Conservation (phyloP, 2,888 invertebrate genomes). For the Therioaphis trifolii region DNA sequence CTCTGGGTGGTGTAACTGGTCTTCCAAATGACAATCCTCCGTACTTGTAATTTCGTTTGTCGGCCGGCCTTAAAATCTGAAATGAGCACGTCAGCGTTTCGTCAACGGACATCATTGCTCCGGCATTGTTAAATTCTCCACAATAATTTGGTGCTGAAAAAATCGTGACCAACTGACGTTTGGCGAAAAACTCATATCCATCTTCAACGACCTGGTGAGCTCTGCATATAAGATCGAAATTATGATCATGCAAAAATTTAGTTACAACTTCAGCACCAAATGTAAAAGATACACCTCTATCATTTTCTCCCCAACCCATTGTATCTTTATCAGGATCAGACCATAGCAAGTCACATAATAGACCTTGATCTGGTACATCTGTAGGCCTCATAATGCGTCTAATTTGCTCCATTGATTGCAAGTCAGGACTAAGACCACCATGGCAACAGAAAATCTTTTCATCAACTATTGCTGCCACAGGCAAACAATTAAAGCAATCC, state of each 20-base stretch:
- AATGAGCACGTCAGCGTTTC: slow-evolving; percentile 99
- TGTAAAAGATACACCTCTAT: slow-evolving; percentile 98
- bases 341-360: slow-evolving; percentile 97
- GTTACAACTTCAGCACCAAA: slow-evolving; percentile 99
- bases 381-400: slow-evolving; percentile 98
- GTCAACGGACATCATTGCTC: slow-evolving; percentile 98
- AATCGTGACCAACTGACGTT: slow-evolving; percentile 92
- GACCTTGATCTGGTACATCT: slow-evolving; percentile 96
- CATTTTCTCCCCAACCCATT: slow-evolving; percentile 99
- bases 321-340: slow-evolving; percentile 98
- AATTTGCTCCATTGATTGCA: slow-evolving; percentile 98
- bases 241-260: slow-evolving; percentile 99
- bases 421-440: slow-evolving; percentile 88
- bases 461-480: slow-evolving; percentile 96
- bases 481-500: slow-evolving; percentile 95
- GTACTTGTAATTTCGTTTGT: slow-evolving; percentile 97
- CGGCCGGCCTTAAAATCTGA: slow-evolving; percentile 92
- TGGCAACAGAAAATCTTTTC: slow-evolving; percentile 83
- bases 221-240: slow-evolving; percentile 99
- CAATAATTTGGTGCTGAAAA: slow-evolving; percentile 72
- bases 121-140: slow-evolving; percentile 88
- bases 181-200: slow-evolving; percentile 98
- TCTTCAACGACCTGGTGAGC: slow-evolving; percentile 97
- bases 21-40: slow-evolving; percentile 83
- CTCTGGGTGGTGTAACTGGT: slow-evolving; percentile 94